Evolutionary conservation across 2,888 invertebrate species (phyloP).

Genomic region (Calliphora vomitoria): DNA sequence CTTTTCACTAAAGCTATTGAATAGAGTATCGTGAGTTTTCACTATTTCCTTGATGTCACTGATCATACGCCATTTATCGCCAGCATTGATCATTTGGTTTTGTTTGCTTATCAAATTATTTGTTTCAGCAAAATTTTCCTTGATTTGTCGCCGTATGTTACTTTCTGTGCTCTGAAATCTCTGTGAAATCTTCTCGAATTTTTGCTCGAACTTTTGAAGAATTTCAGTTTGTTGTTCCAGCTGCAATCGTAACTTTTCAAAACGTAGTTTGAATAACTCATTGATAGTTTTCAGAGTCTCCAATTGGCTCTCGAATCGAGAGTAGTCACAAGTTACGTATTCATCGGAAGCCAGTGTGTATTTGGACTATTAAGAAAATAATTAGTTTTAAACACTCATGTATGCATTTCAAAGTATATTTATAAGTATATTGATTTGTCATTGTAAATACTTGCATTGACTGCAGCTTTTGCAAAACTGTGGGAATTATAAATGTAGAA

Average conservation of each 20-base stretch:
- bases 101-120: neutral
- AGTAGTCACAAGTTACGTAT: neutral
- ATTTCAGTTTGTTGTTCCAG: neutral
- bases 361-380: neutral
- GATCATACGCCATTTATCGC: neutral
- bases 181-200: neutral
- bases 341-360: neutral
- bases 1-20: neutral
- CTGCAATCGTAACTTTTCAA: neutral
- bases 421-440: neutral
- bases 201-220: neutral
- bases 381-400: no score
- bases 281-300: conserved; percentile 1
- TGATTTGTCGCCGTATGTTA: neutral
- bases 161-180: neutral
- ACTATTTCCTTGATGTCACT: conserved; percentile 18
- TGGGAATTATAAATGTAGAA: neutral
- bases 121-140: neutral
- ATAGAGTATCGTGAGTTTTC: neutral
- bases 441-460: neutral
- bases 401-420: neutral
- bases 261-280: conserved; percentile 6
- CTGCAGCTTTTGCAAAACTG: neutral
- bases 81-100: neutral
- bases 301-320: neutral